phyloP scores from a whole-genome alignment of 2,113 vertebrate species.

The Platichthys flesus region DNA sequence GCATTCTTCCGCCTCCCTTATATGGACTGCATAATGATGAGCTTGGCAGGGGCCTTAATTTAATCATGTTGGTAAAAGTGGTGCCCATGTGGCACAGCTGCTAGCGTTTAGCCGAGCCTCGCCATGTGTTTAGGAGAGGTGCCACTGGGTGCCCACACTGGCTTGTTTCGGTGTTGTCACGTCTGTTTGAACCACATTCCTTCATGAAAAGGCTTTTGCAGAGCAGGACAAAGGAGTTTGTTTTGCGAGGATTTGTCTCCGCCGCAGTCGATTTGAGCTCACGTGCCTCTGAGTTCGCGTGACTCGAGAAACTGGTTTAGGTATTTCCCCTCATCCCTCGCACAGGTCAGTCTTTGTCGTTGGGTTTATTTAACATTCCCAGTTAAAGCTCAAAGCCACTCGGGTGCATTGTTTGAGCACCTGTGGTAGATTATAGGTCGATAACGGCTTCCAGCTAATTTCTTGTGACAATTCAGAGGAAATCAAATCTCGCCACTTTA shows the following conservation, averaged over 20 bases:
- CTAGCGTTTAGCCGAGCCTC: constrained; percentile 39
- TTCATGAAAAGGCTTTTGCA: constrained; percentile 35
- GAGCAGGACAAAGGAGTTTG: constrained; percentile 62
- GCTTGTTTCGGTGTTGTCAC: constrained; percentile 41
- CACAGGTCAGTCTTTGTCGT: constrained; percentile 58
- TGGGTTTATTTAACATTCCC: constrained; percentile 44
- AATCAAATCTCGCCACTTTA: constrained; percentile 40
- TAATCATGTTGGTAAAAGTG: constrained; percentile 69
- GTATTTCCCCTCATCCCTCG: constrained; percentile 16
- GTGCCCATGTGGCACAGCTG: constrained; percentile 72
- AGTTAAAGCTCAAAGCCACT: constrained; percentile 28
- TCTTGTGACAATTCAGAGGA: constrained; percentile 47
- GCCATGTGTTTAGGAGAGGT: constrained; percentile 39
- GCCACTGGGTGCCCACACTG: constrained; percentile 38
- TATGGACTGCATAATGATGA: constrained; percentile 71
- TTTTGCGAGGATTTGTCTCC: constrained; percentile 56
- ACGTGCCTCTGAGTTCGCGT: constrained; percentile 30
- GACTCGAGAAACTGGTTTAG: constrained; percentile 65
- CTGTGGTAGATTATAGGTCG: constrained; percentile 64
- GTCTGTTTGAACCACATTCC: constrained; percentile 53
- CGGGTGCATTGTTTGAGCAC: constrained; percentile 55
- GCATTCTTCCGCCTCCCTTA: constrained; percentile 57
- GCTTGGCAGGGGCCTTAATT: constrained; percentile 71
- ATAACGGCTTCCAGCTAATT: constrained; percentile 48
- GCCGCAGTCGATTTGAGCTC: constrained; percentile 18